A percentile compares a stretch with the other conserved stretches of the same genome.
Evolutionary conservation across 2,113 vertebrate genomes (phyloP).

Genomic region (Thamnaconus septentrionalis): DNA sequence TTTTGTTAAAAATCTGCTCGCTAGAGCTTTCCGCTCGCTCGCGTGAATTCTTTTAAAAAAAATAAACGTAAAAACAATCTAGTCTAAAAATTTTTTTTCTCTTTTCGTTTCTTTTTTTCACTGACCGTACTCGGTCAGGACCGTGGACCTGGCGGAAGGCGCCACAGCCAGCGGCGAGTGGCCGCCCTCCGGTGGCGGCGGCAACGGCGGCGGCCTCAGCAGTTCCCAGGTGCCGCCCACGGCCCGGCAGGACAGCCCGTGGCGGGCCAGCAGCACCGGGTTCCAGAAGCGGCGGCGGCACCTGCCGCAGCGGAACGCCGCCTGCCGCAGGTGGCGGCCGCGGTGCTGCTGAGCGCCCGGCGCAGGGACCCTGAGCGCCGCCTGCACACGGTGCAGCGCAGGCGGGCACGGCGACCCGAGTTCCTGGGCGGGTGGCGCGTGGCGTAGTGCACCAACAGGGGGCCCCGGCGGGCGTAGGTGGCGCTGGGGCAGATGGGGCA

Average conservation of each 20-base stretch:
- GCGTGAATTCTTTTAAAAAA: slow-evolving; percentile 56
- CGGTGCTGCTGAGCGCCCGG: slow-evolving; percentile 83
- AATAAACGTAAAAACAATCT: slow-evolving; percentile 63
- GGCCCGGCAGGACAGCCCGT: slow-evolving; percentile 71
- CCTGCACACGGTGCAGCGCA: slow-evolving; percentile 82
- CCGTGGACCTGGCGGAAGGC: slow-evolving; percentile 70
- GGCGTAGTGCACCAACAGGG: slow-evolving; percentile 71
- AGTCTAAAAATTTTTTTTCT: slow-evolving; percentile 49
- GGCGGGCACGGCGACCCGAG: slow-evolving; percentile 72
- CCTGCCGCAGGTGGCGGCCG: slow-evolving; percentile 67
- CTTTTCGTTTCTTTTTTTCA: slow-evolving; percentile 35
- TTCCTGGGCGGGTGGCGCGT: slow-evolving; percentile 65
- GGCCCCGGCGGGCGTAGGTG: slow-evolving; percentile 67
- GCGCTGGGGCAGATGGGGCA: slow-evolving; percentile 76
- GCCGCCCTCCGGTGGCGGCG: slow-evolving; percentile 29
- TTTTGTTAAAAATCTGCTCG: slow-evolving; percentile 56
- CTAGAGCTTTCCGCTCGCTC: slow-evolving; percentile 36
- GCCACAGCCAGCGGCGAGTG: slow-evolving; percentile 43
- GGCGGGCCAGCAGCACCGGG: slow-evolving; percentile 64
- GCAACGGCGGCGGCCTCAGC: slow-evolving; percentile 32
- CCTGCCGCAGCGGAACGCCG: slow-evolving; percentile 69
- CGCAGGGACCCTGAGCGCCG: slow-evolving; percentile 81
- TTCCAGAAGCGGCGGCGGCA: slow-evolving; percentile 79
- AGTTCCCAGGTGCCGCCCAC: slow-evolving; percentile 46
- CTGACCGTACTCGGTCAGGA: slow-evolving; percentile 72